A percentile compares a stretch with the other conserved stretches of the same genome.
Evolutionary conservation across 2,888 invertebrate genomes (phyloP).

Genomic region (Erannis defoliaria): DNA sequence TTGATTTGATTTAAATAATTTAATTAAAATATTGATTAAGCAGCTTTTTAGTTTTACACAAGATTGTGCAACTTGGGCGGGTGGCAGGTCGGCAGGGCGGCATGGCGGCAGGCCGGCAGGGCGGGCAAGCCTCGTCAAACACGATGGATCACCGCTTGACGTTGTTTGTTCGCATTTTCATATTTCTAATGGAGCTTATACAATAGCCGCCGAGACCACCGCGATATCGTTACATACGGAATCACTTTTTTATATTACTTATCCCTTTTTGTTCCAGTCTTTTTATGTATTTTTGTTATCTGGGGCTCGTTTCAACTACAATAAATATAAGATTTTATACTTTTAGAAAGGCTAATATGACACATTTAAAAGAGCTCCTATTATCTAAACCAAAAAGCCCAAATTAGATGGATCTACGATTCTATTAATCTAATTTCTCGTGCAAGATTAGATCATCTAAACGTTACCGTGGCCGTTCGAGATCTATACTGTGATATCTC

Average conservation of each 20-base stretch:
- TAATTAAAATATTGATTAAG: no score
- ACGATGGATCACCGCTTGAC: slow-evolving; percentile 43
- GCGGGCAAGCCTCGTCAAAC: slow-evolving; percentile 37
- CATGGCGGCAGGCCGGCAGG: slow-evolving; percentile 1
- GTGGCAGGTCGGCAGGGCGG: background rate
- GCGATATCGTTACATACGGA: slow-evolving; percentile 7
- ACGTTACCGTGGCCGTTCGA: no score
- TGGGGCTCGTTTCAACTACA: background rate
- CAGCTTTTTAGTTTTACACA: background rate
- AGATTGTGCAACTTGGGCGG: background rate
- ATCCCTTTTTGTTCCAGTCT: background rate
- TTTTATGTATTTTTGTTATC: background rate
- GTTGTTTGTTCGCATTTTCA: slow-evolving; percentile 42
- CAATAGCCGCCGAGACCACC: slow-evolving; percentile 13
- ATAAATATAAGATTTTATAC: no score
- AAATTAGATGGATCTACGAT: no score
- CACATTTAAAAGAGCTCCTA: no score
- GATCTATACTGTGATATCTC: no score
- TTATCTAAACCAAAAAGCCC: no score
- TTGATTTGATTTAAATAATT: no score
- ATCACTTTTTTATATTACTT: background rate
- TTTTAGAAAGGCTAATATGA: no score
- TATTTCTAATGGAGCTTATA: slow-evolving; percentile 43
- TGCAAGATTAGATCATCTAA: no score
- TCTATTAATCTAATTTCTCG: no score